phyloP scores from a whole-genome alignment of 2,113 vertebrate species.

The Mormoops blainvillei region DNA sequence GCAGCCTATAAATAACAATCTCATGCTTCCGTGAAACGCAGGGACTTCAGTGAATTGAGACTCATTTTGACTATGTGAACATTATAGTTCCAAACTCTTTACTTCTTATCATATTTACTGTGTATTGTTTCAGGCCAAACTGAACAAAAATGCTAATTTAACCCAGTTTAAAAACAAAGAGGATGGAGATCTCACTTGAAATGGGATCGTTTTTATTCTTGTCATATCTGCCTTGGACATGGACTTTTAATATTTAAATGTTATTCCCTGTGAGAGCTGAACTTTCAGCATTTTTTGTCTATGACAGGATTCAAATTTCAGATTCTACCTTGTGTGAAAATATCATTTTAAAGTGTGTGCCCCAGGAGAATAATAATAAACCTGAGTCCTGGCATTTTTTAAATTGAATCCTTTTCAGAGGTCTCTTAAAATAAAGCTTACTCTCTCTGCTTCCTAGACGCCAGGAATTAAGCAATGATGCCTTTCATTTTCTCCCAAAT shows the following conservation, averaged over 20 bases:
- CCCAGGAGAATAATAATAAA: slow-evolving; percentile 64
- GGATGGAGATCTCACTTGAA: slow-evolving; percentile 39
- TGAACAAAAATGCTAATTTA: slow-evolving; percentile 62
- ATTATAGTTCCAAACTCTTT: slow-evolving; percentile 25
- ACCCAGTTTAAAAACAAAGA: slow-evolving; percentile 53
- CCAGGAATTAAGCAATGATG: background rate
- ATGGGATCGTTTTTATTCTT: slow-evolving; percentile 56
- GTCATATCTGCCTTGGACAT: slow-evolving; percentile 9
- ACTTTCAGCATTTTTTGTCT: slow-evolving; percentile 52
- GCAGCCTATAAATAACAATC: background rate
- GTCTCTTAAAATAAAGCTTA: slow-evolving; percentile 33
- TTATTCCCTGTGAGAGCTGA: slow-evolving; percentile 58
- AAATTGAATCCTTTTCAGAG: slow-evolving; percentile 48
- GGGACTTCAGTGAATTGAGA: background rate
- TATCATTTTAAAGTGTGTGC: slow-evolving; percentile 56
- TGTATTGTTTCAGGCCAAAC: slow-evolving; percentile 32
- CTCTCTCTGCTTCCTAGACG: background rate
- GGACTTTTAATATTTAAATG: slow-evolving; percentile 64
- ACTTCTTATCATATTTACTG: slow-evolving; percentile 54
- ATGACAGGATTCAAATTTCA: slow-evolving; percentile 60
- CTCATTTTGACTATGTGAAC: background rate
- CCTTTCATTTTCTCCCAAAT: slow-evolving; percentile 48
- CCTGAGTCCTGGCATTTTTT: slow-evolving; percentile 46
- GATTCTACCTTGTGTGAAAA: slow-evolving; percentile 58
- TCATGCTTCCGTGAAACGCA: background rate